Percentiles rank a stretch among this genome's conserved stretches.
phyloP scores from a whole-genome alignment of 2,797 vertebrate species.

The Gadopsis bispinosus region DNA sequence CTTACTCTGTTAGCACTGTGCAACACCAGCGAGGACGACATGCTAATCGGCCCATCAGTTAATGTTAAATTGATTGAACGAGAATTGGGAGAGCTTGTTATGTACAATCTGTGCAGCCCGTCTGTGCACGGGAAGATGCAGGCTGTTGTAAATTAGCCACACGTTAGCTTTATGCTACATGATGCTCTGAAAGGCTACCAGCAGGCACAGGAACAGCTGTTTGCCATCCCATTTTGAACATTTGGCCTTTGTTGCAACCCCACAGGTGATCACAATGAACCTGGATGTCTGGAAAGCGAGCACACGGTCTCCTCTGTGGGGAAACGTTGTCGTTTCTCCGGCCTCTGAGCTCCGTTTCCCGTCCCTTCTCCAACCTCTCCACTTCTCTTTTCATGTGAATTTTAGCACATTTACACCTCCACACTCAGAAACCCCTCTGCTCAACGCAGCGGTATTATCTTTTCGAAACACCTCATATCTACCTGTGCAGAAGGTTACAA shows the following conservation, averaged over 20 bases:
- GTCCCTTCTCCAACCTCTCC: slow-evolving; percentile 24
- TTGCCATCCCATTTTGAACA: not conserved
- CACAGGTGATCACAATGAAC: slow-evolving; percentile 14
- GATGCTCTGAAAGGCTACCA: slow-evolving; percentile 45
- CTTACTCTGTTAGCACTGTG: slow-evolving; percentile 79
- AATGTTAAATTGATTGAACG: not conserved
- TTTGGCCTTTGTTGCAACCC: slow-evolving; percentile 14
- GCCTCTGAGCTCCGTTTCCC: slow-evolving; percentile 38
- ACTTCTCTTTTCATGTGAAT: slow-evolving; percentile 57
- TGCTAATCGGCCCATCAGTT: slow-evolving; percentile 36
- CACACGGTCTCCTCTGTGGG: slow-evolving; percentile 6
- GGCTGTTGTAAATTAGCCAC: slow-evolving; percentile 40
- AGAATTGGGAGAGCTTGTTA: slow-evolving; percentile 32
- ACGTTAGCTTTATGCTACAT: slow-evolving; percentile 53
- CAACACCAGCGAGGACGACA: slow-evolving; percentile 39
- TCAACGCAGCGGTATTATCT: slow-evolving; percentile 45
- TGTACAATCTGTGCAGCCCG: slow-evolving; percentile 53
- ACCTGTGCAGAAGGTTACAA: slow-evolving; percentile 75
- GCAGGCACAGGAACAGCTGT: slow-evolving; percentile 31
- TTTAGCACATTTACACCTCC: slow-evolving; percentile 72
- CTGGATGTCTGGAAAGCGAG: slow-evolving; percentile 12
- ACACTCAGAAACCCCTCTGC: slow-evolving; percentile 53
- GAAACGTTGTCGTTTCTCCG: not conserved
- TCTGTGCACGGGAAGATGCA: slow-evolving; percentile 33
- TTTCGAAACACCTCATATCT: slow-evolving; percentile 72